Conservation (phyloP, 1,140 invertebrate species). For the Scylla paramamosain region DNA sequence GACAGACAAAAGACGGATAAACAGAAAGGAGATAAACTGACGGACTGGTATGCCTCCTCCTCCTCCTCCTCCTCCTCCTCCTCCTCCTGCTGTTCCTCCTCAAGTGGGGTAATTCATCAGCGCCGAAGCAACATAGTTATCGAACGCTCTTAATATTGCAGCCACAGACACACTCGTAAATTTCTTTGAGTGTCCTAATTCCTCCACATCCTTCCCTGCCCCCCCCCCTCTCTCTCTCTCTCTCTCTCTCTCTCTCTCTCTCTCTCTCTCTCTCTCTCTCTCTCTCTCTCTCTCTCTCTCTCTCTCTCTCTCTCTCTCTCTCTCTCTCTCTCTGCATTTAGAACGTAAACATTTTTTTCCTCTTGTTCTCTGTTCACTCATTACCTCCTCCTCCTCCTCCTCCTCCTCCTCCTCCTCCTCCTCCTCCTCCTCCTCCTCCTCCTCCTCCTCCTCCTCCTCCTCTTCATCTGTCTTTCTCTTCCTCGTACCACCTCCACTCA, state of each 20-base stretch:
- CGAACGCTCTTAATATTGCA: slow-evolving; percentile 44
- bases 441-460: neutral
- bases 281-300: slow-evolving; percentile 37
- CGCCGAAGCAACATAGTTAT: slow-evolving; percentile 44
- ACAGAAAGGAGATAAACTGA: neutral
- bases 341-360: too few species aligned
- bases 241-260: neutral
- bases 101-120: slow-evolving; percentile 39
- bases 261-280: neutral
- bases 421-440: slow-evolving; percentile 32
- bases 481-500: neutral
- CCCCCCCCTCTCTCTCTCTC: neutral
- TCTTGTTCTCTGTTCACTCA: too few species aligned
- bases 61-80: slow-evolving; percentile 13
- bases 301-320: slow-evolving; percentile 49
- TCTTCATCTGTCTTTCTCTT: neutral
- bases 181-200: neutral
- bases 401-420: slow-evolving; percentile 26
- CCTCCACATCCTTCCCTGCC: neutral
- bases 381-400: neutral
- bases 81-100: slow-evolving; percentile 41
- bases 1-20: too few species aligned
- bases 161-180: slow-evolving; percentile 46
- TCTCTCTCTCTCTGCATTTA: neutral
- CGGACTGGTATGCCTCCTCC: neutral